These are phyloP conservation scores for Epinephelus awoara DNA, from an alignment of 2,797 vertebrate genomes.

Conservation along the genomic window DNA sequence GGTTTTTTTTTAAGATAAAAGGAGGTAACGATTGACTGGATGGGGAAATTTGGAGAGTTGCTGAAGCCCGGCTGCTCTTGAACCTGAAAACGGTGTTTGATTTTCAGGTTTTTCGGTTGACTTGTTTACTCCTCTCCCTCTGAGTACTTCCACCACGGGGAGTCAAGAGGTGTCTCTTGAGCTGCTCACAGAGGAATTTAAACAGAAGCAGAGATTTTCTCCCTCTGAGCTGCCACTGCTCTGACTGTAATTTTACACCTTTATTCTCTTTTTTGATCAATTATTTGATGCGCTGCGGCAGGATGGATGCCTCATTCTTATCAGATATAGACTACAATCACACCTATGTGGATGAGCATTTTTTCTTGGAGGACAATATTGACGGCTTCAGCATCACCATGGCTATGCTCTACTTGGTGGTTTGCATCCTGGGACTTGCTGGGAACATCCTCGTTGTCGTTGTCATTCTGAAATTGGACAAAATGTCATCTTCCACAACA, in stretches of 20 bases:
- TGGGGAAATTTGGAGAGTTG: constrained; percentile 28
- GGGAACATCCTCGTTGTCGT: constrained; percentile 84
- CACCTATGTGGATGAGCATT: constrained; percentile 54
- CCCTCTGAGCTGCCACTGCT: background rate
- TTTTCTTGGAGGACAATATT: constrained; percentile 24
- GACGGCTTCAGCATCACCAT: constrained; percentile 74
- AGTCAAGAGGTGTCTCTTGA: constrained; percentile 22
- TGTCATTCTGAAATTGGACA: constrained; percentile 83
- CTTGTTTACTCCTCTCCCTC: constrained; percentile 23
- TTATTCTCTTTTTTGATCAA: background rate
- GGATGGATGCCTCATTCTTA: constrained; percentile 68
- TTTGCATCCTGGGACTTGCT: constrained; percentile 82
- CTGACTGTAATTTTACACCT: background rate
- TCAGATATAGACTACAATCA: constrained; percentile 60
- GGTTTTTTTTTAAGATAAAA: constrained; percentile 28
- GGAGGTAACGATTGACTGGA: constrained; percentile 13
- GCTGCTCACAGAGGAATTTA: constrained; percentile 18
- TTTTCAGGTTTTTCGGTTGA: constrained; percentile 16
- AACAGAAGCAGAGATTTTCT: background rate
- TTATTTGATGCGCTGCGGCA: constrained; percentile 14
- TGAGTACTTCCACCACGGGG: background rate
- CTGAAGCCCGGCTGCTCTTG: constrained; percentile 24
- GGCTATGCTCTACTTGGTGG: constrained; percentile 79
- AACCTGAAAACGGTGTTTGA: constrained; percentile 39
- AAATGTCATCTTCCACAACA: constrained; percentile 83